Evolutionary conservation across 2,797 vertebrate genomes (phyloP), one percentile per base, ranked within the genome.

Genomic region (Mergus octosetaceus): DNA sequence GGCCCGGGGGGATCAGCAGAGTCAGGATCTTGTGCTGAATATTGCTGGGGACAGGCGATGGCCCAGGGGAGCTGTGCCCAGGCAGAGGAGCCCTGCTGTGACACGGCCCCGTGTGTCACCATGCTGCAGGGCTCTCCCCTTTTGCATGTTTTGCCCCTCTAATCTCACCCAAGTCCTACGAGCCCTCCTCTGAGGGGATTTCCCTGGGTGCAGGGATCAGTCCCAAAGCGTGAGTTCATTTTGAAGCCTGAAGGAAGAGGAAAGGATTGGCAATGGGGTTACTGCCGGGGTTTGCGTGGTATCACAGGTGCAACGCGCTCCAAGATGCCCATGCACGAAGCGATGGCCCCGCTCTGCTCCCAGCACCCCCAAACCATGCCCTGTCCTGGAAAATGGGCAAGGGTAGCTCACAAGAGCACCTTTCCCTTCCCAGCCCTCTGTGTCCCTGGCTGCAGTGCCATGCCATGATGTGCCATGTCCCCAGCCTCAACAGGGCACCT

Each of bases 121-220:
- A 4, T 1, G 1, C 2, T 51, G 60, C 3, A n/a, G 16, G 16
- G 9, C 54, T 54, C 71, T 76, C 16, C 53, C 39, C 13, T 66
- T 71, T 18, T 30, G 19, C 13, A 13, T 0, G 2, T 12, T 76
- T 61, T 47, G 8, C 54, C 68, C 19, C 16, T 51, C n/a, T 64
- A 11, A 34, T 13, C 11, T 41, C 34, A 4, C 7, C 45, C 11
- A 5, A 12, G 4, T 3, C 12, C 5, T 2, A 61, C 0, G 25
- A 85, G 57, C 20, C 36, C 12, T 39, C 24, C 66, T 49, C 61
- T 3, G 12, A 49, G 27, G 39, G 22, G 11, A 45, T 41, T 72
- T 28, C 47, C 7, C 27, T 43, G 51, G 30, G 43, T 10, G 6
- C 58, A 70, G 38, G 32, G 28, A 30, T 45, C 0, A 0, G 36